A percentile compares a stretch with the other conserved stretches of the same genome.
phyloP scores from a whole-genome alignment of 2,888 invertebrate genomes.

The Schrankia costaestrigalis region DNA sequence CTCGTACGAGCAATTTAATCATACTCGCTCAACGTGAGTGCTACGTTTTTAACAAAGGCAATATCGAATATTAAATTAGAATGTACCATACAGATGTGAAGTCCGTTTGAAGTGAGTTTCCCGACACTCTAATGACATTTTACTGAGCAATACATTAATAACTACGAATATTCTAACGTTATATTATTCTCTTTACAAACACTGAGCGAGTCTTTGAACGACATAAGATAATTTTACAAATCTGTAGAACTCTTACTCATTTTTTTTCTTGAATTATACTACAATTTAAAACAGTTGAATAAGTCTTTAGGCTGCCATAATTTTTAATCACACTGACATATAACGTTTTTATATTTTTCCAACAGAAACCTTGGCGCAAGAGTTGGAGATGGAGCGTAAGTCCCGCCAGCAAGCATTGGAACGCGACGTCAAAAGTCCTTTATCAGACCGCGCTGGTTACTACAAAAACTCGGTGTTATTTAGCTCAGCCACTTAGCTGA shows the following conservation, averaged over 20 bases:
- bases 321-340: slow-evolving; percentile 1
- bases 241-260: not conserved
- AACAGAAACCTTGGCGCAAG: slow-evolving; percentile 91
- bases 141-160: slow-evolving; percentile 56
- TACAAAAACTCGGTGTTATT: slow-evolving; percentile 95
- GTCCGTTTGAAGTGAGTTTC: slow-evolving; percentile 73
- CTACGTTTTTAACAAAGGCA: slow-evolving; percentile 68
- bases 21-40: slow-evolving; percentile 53
- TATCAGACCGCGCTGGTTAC: slow-evolving; percentile 90
- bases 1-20: slow-evolving; percentile 65
- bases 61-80: slow-evolving; percentile 72
- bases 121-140: slow-evolving; percentile 72
- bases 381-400: slow-evolving; percentile 93
- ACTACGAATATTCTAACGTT: slow-evolving; percentile 14
- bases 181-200: slow-evolving; percentile 2
- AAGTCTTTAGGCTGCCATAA: not conserved
- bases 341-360: slow-evolving; percentile 45
- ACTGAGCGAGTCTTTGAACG: not conserved
- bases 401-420: slow-evolving; percentile 89
- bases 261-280: not conserved
- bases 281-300: not conserved
- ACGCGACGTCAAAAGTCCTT: slow-evolving; percentile 91
- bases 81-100: slow-evolving; percentile 63
- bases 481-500: slow-evolving; percentile 90
- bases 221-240: not conserved